These are phyloP conservation scores for Heteractis magnifica DNA, from an alignment of 92 coral and sea anemone species.

Conservation along the genomic window DNA sequence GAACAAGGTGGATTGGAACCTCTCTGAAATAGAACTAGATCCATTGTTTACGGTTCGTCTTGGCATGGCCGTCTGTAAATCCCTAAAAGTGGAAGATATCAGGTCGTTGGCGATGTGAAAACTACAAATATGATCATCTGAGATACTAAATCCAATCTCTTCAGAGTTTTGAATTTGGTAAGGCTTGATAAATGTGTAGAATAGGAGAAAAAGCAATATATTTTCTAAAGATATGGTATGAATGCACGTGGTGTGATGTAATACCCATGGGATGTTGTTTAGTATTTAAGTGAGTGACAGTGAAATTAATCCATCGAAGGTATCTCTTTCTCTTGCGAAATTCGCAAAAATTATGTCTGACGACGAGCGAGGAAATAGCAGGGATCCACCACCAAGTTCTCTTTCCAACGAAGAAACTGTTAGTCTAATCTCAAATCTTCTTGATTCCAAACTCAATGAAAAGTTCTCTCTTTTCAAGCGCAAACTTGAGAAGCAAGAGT, in stretches of 20 bases:
- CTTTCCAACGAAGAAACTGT: background rate
- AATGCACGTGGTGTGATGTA: too few species aligned
- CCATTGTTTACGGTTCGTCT: constrained; percentile 7
- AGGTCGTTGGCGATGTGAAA: constrained; percentile 26
- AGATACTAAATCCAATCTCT: too few species aligned
- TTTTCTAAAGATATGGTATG: too few species aligned
- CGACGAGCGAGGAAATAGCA: too few species aligned
- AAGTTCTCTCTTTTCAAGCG: constrained; percentile 31
- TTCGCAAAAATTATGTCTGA: too few species aligned
- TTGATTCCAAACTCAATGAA: constrained; percentile 16
- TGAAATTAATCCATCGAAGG: too few species aligned
- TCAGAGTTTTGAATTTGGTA: too few species aligned
- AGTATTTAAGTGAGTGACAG: background rate
- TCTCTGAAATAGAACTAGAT: constrained; percentile 5
- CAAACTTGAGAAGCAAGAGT: constrained; percentile 25
- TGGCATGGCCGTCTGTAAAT: background rate
- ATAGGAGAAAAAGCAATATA: too few species aligned
- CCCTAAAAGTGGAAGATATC: constrained; percentile 6
- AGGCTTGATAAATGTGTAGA: too few species aligned
- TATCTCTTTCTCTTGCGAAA: too few species aligned
- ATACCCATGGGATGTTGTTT: too few species aligned
- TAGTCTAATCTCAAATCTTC: background rate
- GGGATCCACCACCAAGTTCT: too few species aligned
- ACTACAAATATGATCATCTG: constrained; percentile 30
- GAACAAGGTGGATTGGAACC: background rate